These are phyloP conservation scores for Reticulitermes speratus DNA, from an alignment of 1,140 invertebrate species.

Conservation along the genomic window DNA sequence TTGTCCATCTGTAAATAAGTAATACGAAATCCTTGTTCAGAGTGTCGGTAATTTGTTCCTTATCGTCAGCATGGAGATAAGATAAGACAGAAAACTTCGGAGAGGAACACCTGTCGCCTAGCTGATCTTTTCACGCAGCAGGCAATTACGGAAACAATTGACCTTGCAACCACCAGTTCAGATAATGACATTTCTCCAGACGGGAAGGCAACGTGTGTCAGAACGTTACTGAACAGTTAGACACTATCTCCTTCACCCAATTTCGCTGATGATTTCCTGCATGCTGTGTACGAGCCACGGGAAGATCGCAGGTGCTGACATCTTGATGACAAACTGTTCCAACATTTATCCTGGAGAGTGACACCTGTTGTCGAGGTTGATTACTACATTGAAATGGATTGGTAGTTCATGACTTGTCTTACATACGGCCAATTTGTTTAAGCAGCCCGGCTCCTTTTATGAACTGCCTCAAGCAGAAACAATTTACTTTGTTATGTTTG, in stretches of 20 bases:
- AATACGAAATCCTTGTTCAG: background rate
- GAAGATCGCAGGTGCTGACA: background rate
- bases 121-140: background rate
- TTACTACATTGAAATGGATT: background rate
- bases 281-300: background rate
- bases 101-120: background rate
- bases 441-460: too few species aligned
- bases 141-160: constrained; percentile 1
- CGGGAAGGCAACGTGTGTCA: background rate
- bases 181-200: background rate
- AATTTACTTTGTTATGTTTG: too few species aligned
- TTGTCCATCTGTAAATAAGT: too few species aligned
- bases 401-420: background rate
- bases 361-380: background rate
- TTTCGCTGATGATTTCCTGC: background rate
- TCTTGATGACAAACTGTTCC: background rate
- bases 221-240: background rate
- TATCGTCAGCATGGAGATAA: background rate
- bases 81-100: background rate
- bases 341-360: background rate
- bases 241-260: background rate
- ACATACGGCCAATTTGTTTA: background rate
- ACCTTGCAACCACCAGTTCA: background rate
- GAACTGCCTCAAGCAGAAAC: too few species aligned
- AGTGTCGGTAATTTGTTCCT: background rate